Evolutionary conservation across 1,140 invertebrate species (phyloP), one percentile per base, ranked within the genome.

Genomic region (Procambarus clarkii): DNA sequence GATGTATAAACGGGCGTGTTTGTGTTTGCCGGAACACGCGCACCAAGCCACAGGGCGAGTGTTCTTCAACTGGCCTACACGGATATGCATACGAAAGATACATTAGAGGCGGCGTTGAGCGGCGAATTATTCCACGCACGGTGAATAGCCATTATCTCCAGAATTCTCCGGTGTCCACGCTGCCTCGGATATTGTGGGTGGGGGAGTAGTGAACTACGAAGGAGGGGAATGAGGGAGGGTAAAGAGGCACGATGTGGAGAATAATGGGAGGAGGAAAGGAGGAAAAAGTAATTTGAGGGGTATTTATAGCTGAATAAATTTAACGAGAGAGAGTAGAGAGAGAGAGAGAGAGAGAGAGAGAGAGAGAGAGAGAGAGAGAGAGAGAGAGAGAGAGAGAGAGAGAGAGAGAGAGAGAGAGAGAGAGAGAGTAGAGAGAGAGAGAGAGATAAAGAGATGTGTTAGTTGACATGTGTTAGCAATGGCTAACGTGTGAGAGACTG

Each of bases 371-470:
- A 21, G 24, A 44, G 45, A 82, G 58, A 60, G 48, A 58, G n/a
- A 64, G 60, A 64, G 60, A 69, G 54, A 45, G 60, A 83, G 54
- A 45, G 50, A 64, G 60, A 69, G 81, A 46, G 60, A 44, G 60
- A 50, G 78, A 80, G 78, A 78, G 77, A 78, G 77, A 78, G 77
- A 79, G 77, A 79, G 77, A 79, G 77, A 79, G 21, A 50, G 13
- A 50, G 11, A 80, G 9, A 18, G 45, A 50, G 7, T n/a, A n/a
- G 50, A 80, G 78, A 80, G n/a, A n/a, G n/a, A n/a, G n/a, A n/a
- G n/a, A n/a, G n/a, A n/a, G n/a, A n/a, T n/a, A n/a, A n/a, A n/a
- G n/a, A n/a, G n/a, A n/a, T n/a, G n/a, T n/a, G n/a, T n/a, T n/a
- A n/a, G n/a, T n/a, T n/a, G n/a, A n/a, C n/a, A n/a, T n/a, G n/a